A percentile compares a stretch with the other conserved stretches of the same genome.
Evolutionary conservation across 2,113 vertebrate species (phyloP).

Genomic region (Erpornis zantholeuca): DNA sequence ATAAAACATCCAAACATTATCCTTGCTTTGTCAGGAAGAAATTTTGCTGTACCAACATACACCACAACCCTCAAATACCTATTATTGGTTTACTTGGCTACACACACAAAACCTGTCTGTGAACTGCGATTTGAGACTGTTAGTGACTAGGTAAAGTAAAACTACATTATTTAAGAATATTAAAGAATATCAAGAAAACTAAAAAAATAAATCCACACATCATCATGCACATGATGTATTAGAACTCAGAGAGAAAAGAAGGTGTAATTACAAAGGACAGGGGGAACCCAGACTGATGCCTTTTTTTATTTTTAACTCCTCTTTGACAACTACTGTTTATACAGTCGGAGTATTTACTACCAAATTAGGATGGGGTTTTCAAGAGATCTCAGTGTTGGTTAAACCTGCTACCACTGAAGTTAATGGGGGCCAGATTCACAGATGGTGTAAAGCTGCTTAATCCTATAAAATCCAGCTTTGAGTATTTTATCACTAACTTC

Average conservation of each 20-base stretch:
- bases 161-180: not conserved
- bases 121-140: not conserved
- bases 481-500: constrained; percentile 63
- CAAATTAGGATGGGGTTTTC: constrained; percentile 13
- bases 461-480: constrained; percentile 62
- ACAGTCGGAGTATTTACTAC: not conserved
- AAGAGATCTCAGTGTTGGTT: constrained; percentile 23
- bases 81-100: not conserved
- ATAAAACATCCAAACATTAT: not conserved
- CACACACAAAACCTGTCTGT: not conserved
- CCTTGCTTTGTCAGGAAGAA: not conserved
- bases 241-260: not conserved
- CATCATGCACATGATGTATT: not conserved
- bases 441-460: constrained; percentile 64
- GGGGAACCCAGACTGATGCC: not conserved
- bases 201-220: not conserved
- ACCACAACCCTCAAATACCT: not conserved
- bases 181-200: not conserved
- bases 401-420: constrained; percentile 49
- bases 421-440: constrained; percentile 64
- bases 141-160: not conserved
- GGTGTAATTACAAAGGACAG: not conserved
- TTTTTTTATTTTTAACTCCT: not conserved
- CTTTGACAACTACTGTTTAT: not conserved
- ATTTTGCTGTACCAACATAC: not conserved